These are phyloP conservation scores for Ecliptopera silaceata DNA, from an alignment of 2,888 invertebrate species.

Conservation along the genomic window DNA sequence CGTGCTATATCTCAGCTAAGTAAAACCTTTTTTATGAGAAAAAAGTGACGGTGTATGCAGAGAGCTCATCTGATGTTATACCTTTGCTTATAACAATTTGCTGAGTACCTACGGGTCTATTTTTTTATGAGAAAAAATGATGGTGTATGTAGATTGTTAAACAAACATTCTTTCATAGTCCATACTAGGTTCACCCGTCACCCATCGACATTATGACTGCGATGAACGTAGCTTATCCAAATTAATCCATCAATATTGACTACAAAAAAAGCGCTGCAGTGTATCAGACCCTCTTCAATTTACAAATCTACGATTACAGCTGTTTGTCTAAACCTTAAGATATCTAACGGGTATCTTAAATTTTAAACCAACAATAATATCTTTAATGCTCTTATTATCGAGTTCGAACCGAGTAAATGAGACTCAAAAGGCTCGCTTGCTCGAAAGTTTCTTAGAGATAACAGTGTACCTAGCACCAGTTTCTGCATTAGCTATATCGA, in stretches of 20 bases:
- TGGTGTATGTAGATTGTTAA: too few species aligned
- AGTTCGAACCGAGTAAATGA: slow-evolving; percentile 28
- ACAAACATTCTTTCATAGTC: too few species aligned
- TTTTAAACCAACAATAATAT: slow-evolving; percentile 15
- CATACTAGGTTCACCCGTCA: too few species aligned
- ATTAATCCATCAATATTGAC: too few species aligned
- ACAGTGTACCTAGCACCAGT: slow-evolving; percentile 22
- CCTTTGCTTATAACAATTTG: too few species aligned
- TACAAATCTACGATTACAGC: neutral
- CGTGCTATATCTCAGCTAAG: neutral
- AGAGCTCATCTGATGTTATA: too few species aligned
- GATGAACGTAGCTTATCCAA: too few species aligned
- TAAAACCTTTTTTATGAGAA: too few species aligned
- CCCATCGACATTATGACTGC: too few species aligned
- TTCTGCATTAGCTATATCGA: neutral
- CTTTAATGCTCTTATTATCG: slow-evolving; percentile 23
- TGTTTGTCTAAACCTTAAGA: neutral
- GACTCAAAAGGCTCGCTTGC: slow-evolving; percentile 30
- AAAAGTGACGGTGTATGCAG: too few species aligned
- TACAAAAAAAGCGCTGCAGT: neutral
- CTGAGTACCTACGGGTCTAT: too few species aligned
- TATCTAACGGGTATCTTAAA: neutral
- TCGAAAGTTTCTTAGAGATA: slow-evolving; percentile 33
- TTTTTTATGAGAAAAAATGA: too few species aligned
- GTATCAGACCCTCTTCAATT: neutral